A percentile compares a stretch with the other conserved stretches of the same genome.
Conservation (phyloP, 2,888 invertebrate species). For the Taphrorychus bicolor region DNA sequence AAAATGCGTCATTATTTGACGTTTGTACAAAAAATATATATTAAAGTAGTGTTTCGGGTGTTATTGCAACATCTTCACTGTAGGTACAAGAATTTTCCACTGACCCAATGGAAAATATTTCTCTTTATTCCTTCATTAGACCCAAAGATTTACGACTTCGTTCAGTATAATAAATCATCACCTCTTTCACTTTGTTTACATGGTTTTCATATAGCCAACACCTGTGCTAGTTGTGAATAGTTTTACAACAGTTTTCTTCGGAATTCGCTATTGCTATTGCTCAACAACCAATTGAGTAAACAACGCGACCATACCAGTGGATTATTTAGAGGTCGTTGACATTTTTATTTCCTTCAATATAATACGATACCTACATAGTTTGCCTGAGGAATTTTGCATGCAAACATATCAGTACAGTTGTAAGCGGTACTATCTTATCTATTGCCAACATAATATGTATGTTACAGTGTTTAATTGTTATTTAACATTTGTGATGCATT, state of each 20-base stretch:
- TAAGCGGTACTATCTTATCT: background rate
- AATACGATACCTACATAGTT: too few relatives aligned
- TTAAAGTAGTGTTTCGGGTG: too few relatives aligned
- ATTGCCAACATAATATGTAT: background rate
- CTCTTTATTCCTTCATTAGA: background rate
- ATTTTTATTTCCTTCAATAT: slow-evolving; percentile 15
- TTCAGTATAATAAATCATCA: background rate
- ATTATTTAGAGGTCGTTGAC: slow-evolving; percentile 30
- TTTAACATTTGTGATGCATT: background rate
- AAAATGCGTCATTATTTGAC: too few relatives aligned
- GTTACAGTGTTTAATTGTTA: background rate
- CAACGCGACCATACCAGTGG: slow-evolving; percentile 1
- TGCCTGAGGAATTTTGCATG: background rate
- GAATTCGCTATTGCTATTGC: slow-evolving; percentile 17
- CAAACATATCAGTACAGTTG: too few relatives aligned
- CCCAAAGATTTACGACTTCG: background rate
- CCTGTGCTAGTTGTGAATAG: slow-evolving; percentile 6
- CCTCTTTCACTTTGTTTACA: slow-evolving; percentile 7
- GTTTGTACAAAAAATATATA: too few relatives aligned
- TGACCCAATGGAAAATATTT: background rate
- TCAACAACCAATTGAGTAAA: slow-evolving; percentile 19
- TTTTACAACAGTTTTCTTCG: slow-evolving; percentile 11
- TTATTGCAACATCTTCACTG: background rate
- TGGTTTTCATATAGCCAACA: slow-evolving; percentile 1
- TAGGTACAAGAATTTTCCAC: background rate